Percentiles rank a stretch among this genome's conserved stretches.
These are phyloP conservation scores for Maccullochella peelii DNA, from an alignment of 2,113 vertebrate species.

Conservation along the genomic window DNA sequence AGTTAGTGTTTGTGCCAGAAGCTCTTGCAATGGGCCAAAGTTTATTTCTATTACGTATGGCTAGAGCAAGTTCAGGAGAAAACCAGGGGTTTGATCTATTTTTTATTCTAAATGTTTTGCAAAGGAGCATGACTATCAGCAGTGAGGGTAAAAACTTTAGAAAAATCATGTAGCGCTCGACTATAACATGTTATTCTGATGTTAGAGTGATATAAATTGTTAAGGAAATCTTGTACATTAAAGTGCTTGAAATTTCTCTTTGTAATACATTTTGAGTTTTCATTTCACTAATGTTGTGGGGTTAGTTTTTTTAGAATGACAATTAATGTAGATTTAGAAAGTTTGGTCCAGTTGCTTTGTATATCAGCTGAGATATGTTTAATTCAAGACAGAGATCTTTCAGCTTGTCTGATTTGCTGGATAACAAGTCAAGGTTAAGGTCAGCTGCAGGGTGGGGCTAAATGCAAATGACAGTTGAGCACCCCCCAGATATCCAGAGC, in stretches of 20 bases:
- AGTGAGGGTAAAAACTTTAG: neutral
- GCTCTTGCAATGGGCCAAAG: slow-evolving; percentile 2
- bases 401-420: no score
- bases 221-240: neutral
- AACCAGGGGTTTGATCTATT: neutral
- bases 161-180: slow-evolving; percentile 19
- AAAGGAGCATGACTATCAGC: neutral
- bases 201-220: slow-evolving; percentile 5
- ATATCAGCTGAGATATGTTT: no score
- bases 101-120: slow-evolving; percentile 1
- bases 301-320: neutral
- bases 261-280: neutral
- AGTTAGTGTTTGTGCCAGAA: slow-evolving; percentile 12
- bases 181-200: slow-evolving; percentile 28
- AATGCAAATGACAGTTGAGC: no score
- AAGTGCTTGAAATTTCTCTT: neutral
- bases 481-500: neutral
- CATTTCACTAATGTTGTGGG: neutral
- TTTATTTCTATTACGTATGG: neutral
- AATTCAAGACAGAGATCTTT: no score
- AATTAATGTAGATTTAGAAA: no score
- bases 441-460: no score
- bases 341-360: no score
- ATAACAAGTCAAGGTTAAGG: no score
- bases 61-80: neutral